Conservation (phyloP, 2,113 vertebrate genomes). For the Silurus meridionalis region DNA sequence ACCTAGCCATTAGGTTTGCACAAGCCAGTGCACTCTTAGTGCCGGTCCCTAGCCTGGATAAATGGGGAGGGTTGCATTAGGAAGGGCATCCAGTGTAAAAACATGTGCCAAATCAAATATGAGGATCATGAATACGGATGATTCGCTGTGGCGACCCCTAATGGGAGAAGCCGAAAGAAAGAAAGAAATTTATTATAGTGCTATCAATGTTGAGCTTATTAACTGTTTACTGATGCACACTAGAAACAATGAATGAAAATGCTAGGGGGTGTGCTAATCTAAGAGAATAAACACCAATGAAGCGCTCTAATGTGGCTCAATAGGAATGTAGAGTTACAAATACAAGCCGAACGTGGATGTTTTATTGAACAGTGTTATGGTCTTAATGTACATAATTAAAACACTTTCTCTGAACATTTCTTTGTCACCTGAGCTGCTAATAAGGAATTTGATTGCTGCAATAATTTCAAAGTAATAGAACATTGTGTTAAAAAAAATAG, state of each 20-base stretch:
- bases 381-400: background rate
- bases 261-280: background rate
- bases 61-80: too few relatives aligned
- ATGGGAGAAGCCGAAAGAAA: too few relatives aligned
- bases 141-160: too few relatives aligned
- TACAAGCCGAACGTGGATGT: background rate
- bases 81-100: too few relatives aligned
- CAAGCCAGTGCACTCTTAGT: too few relatives aligned
- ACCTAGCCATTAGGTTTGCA: too few relatives aligned
- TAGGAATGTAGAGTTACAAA: background rate
- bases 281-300: background rate
- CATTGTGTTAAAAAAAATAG: background rate
- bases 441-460: background rate
- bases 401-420: background rate
- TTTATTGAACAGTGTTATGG: background rate
- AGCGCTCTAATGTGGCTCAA: background rate
- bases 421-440: background rate
- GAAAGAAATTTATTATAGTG: background rate
- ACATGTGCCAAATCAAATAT: too few relatives aligned
- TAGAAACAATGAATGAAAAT: background rate
- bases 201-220: too few relatives aligned
- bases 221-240: too few relatives aligned
- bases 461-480: background rate
- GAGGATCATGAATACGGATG: too few relatives aligned
- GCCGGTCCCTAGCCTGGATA: too few relatives aligned